Evolutionary conservation across 2,113 vertebrate genomes (phyloP).

Genomic region (Meleagris gallopavo): DNA sequence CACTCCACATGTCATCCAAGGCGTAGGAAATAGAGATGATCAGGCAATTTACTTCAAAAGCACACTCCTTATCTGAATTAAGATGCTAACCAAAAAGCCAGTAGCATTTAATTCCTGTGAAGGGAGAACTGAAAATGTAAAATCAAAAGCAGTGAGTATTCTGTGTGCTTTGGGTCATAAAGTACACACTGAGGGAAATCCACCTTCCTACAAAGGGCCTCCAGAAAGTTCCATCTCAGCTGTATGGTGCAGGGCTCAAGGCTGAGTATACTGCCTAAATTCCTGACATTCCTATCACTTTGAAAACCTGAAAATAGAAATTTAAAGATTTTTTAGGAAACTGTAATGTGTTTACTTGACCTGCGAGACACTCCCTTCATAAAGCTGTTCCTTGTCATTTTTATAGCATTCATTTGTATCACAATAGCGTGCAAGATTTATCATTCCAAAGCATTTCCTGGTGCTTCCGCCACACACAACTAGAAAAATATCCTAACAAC

Average conservation of each 20-base stretch:
- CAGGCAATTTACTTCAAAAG: background rate
- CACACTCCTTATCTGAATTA: background rate
- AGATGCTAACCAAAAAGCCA: background rate
- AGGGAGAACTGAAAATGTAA: background rate
- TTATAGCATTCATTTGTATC: background rate
- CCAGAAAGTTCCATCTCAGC: accelerated
- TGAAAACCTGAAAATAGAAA: background rate
- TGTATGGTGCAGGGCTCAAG: background rate
- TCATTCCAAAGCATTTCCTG: background rate
- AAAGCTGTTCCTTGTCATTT: background rate
- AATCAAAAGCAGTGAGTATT: background rate
- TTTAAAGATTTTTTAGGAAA: background rate
- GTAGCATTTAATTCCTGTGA: background rate
- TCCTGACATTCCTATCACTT: background rate
- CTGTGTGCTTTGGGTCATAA: background rate
- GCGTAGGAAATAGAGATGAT: background rate
- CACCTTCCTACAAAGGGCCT: background rate
- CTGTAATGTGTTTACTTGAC: background rate
- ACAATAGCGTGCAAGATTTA: background rate
- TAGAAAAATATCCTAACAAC: background rate
- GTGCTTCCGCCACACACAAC: background rate
- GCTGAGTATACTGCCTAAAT: accelerated
- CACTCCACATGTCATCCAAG: background rate
- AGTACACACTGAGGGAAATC: background rate
- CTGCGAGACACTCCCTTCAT: background rate